Conservation (phyloP, 2,113 vertebrate species). For the Triplophysa tibetana region DNA sequence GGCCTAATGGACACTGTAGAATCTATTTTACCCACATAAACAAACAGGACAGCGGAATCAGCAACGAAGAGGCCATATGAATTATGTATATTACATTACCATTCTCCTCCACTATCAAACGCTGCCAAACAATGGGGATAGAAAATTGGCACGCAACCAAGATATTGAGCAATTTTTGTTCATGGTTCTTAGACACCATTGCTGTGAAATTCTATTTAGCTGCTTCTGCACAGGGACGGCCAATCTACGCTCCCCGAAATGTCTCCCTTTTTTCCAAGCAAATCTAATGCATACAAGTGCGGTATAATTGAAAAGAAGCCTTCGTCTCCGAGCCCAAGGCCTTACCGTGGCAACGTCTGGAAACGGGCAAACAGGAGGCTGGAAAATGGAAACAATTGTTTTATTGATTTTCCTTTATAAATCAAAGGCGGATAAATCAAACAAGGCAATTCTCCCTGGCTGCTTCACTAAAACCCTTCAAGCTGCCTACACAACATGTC, state of each 20-base stretch:
- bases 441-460: constrained; percentile 82
- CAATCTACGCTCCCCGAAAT: constrained; percentile 81
- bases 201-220: constrained; percentile 91
- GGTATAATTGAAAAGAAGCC: constrained; percentile 92
- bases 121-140: constrained; percentile 75
- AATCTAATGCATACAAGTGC: constrained; percentile 89
- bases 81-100: constrained; percentile 91
- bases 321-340: constrained; percentile 81
- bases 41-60: constrained; percentile 81
- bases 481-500: constrained; percentile 80
- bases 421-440: constrained; percentile 86
- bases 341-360: constrained; percentile 82
- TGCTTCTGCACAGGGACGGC: constrained; percentile 79
- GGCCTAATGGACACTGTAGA: constrained; percentile 79
- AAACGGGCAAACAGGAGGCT: constrained; percentile 81
- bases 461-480: constrained; percentile 73
- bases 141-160: constrained; percentile 84
- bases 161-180: constrained; percentile 91
- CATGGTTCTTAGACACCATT: constrained; percentile 90
- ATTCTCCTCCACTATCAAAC: constrained; percentile 76
- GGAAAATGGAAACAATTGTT: constrained; percentile 78
- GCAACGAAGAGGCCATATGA: constrained; percentile 82
- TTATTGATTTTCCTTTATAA: constrained; percentile 90
- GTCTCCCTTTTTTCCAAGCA: constrained; percentile 71
- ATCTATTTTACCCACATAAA: constrained; percentile 88